These are phyloP conservation scores for Eupithecia inturbata DNA, from an alignment of 2,888 invertebrate species.

Conservation along the genomic window DNA sequence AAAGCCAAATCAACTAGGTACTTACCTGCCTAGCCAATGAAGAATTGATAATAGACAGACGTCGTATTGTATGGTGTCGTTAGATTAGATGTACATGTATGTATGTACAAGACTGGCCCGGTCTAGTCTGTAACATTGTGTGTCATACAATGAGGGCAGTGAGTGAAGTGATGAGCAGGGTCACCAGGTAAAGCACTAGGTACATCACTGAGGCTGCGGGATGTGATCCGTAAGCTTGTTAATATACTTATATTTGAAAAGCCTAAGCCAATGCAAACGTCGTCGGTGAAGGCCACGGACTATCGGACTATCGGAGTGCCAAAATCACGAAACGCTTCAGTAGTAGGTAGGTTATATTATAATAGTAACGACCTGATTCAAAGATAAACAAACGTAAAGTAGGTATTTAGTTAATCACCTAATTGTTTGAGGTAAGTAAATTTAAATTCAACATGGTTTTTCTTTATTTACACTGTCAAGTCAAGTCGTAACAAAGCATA, in stretches of 20 bases:
- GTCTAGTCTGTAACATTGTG: not conserved
- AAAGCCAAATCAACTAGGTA: slow-evolving; percentile 10
- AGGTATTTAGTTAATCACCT: slow-evolving; percentile 26
- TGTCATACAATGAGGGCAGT: not conserved
- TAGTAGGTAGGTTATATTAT: not conserved
- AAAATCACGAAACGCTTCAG: slow-evolving; percentile 4
- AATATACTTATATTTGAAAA: not conserved
- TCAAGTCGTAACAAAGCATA: too few species aligned
- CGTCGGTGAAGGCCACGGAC: slow-evolving; percentile 12
- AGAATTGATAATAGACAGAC: slow-evolving; percentile 8
- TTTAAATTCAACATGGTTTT: not conserved
- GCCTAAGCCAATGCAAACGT: slow-evolving; percentile 7
- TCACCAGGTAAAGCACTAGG: not conserved
- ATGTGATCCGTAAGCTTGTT: not conserved
- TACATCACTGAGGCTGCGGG: not conserved
- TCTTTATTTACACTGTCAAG: not conserved
- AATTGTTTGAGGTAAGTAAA: not conserved
- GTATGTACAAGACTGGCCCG: not conserved
- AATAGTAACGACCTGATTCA: slow-evolving; percentile 6
- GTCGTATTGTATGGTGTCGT: not conserved
- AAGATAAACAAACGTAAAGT: slow-evolving; percentile 10
- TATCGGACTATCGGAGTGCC: slow-evolving; percentile 9
- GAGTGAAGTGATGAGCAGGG: not conserved
- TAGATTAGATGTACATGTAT: not conserved
- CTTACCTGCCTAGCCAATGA: not conserved